Evolutionary conservation across 2,888 invertebrate genomes (phyloP).

Genomic region (Himalopsyche tibetana): DNA sequence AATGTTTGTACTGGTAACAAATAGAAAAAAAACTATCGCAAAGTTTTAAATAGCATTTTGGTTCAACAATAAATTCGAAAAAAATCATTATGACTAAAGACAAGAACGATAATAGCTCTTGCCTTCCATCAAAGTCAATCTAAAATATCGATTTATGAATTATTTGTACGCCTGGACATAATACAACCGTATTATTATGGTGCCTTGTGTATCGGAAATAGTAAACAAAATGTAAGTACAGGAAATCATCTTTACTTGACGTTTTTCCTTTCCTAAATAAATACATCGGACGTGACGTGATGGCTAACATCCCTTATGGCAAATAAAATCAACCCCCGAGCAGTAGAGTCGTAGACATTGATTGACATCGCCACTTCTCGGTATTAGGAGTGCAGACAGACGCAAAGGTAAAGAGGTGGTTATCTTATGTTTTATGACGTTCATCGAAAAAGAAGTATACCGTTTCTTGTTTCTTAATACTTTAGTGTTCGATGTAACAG

Average conservation of each 20-base stretch:
- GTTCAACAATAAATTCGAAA: too few species aligned
- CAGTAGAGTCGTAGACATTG: conserved; percentile 21
- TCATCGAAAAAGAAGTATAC: neutral
- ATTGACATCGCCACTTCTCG: conserved; percentile 23
- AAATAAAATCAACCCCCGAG: conserved; percentile 25
- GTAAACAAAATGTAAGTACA: neutral
- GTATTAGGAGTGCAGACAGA: conserved; percentile 25
- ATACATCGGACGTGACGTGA: conserved; percentile 10
- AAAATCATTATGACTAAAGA: too few species aligned
- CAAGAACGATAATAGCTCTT: too few species aligned
- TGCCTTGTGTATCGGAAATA: neutral
- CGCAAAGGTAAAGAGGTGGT: conserved; percentile 15
- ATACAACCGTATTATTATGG: neutral
- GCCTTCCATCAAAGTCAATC: too few species aligned
- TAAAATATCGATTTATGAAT: too few species aligned
- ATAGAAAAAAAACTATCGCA: too few species aligned
- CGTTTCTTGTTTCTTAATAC: neutral
- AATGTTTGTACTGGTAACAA: too few species aligned
- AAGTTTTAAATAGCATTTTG: too few species aligned
- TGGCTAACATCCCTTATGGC: conserved; percentile 26
- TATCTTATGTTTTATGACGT: conserved; percentile 2
- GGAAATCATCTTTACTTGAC: conserved; percentile 8
- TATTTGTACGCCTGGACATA: too few species aligned
- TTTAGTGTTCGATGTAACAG: too few species aligned
- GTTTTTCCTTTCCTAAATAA: conserved; percentile 14